phyloP scores from a whole-genome alignment of 2,113 vertebrate species.

The Leucopsar rothschildi region DNA sequence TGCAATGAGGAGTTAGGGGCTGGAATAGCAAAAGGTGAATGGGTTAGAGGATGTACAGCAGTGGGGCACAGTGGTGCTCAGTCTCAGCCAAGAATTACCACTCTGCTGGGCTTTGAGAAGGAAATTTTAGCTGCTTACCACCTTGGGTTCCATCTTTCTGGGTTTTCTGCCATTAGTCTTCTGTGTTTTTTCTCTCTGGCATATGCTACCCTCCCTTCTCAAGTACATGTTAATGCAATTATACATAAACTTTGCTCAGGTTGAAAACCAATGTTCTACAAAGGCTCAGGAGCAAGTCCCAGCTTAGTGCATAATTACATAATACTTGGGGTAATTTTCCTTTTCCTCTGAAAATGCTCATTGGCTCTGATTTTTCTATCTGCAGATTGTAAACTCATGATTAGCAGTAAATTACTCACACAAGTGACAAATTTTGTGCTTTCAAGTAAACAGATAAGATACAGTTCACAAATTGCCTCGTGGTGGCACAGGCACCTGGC shows the following conservation, averaged over 20 bases:
- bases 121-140: not conserved
- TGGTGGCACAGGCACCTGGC: constrained; percentile 67
- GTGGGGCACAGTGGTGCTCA: not conserved
- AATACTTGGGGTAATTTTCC: constrained; percentile 75
- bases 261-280: constrained; percentile 45
- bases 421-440: constrained; percentile 80
- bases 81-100: not conserved
- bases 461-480: constrained; percentile 71
- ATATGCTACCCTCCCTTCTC: not conserved
- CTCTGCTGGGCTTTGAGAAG: not conserved
- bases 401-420: constrained; percentile 78
- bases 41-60: not conserved
- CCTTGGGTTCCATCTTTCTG: not conserved
- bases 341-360: constrained; percentile 75
- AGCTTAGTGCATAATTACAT: constrained; percentile 78
- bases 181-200: not conserved
- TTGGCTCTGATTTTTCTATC: constrained; percentile 79
- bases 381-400: constrained; percentile 78
- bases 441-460: constrained; percentile 80
- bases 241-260: constrained; percentile 54
- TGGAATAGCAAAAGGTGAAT: not conserved
- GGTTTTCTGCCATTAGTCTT: not conserved
- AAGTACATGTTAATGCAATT: not conserved
- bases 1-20: not conserved
- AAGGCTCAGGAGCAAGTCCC: constrained; percentile 62